Base-by-base conservation (phyloP, 2,888 invertebrate species). In the Lasioglossum pauxillum region DNA sequence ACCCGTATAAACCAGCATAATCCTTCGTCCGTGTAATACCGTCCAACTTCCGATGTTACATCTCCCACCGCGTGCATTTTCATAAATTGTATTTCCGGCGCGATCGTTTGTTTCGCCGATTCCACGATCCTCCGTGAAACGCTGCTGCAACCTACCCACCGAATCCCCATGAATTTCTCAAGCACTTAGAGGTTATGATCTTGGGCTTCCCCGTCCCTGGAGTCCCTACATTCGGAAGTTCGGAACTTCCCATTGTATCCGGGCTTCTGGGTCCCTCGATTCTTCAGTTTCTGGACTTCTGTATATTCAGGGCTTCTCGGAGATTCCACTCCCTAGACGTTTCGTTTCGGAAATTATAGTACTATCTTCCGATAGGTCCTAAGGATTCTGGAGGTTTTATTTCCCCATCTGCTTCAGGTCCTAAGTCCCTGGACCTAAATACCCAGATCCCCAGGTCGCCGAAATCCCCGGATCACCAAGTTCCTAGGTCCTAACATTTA, bases 11-110 rank as follows among this genome's bases (percentile, higher is more conserved):
- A 67, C 31, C 67, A 7, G 67, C 19, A 35, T 67, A 67, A 67
- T 67, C 67, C 67, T 19, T 14, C 19, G 67, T 19, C 67, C 35
- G 67, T 35, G 35, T 35, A 19, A 35, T 19, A 16, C 67, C 31
- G 60, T 67, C 67, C 60, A 60, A 27, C 27, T 60, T 60, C 60
- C 60, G 60, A 27, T 60, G 67, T 19, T 27, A 67, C 67, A 35
- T 67, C 67, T 67, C 31, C 67, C 67, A 19, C 3, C 35, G 31
- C 67, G 67, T 2, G 35, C 31, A 67, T 31, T 67, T 67, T 67
- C 31, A 35, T 67, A 67, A 67, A 67, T 67, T 31, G 16, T 31
- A 67, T 35, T 67, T 31, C 16, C 64, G 8, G 31, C 16, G 5
- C 60, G 60, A 60, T 60, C 60, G 27, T 60, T 60, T 27, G 60